Conservation (phyloP, 2,113 vertebrate genomes). For the Engystomops pustulosus region DNA sequence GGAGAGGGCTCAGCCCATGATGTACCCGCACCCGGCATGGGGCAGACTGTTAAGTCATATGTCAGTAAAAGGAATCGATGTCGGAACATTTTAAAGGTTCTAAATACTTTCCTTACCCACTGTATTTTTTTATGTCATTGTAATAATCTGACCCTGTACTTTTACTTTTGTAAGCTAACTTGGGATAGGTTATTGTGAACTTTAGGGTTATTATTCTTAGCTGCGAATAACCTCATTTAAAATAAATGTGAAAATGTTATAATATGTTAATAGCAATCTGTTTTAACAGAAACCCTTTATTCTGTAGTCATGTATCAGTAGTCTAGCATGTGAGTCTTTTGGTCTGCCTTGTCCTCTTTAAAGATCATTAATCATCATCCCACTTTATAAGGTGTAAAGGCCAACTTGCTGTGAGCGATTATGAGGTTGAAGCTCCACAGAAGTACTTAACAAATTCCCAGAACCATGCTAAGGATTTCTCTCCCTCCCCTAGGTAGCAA, state of each 20-base stretch:
- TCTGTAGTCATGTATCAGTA: constrained; percentile 81
- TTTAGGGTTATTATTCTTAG: neutral
- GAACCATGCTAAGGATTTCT: constrained; percentile 82
- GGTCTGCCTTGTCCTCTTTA: constrained; percentile 92
- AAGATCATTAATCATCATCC: constrained; percentile 93
- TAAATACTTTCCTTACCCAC: no score
- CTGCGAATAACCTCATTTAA: neutral
- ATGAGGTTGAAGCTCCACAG: constrained; percentile 84
- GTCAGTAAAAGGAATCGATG: no score
- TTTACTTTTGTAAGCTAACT: neutral
- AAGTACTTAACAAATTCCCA: constrained; percentile 97
- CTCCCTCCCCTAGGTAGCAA: constrained; percentile 77
- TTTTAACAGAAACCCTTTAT: constrained; percentile 63
- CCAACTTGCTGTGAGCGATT: constrained; percentile 82
- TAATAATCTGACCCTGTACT: no score
- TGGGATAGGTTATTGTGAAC: neutral
- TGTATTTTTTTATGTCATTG: no score
- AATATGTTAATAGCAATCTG: neutral
- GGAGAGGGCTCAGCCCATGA: no score
- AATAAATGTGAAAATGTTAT: neutral
- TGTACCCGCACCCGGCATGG: no score
- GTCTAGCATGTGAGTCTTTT: constrained; percentile 76
- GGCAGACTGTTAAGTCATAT: no score
- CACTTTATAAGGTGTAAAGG: constrained; percentile 95
- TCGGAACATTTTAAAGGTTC: no score